Conservation (phyloP, 2,888 invertebrate genomes). For the Incurvaria masculella region DNA sequence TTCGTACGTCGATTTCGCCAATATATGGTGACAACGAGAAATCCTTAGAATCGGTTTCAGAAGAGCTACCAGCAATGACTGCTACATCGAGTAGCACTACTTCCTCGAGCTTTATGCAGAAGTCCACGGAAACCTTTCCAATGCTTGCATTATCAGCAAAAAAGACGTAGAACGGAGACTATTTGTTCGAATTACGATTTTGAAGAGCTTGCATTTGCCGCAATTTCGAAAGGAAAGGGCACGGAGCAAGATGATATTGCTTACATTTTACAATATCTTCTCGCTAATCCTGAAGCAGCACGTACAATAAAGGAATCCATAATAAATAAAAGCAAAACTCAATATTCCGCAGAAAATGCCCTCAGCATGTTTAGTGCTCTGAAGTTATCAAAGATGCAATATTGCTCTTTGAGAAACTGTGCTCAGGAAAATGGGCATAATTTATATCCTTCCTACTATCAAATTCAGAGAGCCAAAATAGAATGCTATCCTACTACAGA, state of each 20-base stretch:
- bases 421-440: neutral
- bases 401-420: neutral
- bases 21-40: no score
- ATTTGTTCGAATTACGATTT: neutral
- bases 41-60: no score
- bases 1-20: no score
- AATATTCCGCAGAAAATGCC: neutral
- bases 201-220: neutral
- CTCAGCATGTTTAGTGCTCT: neutral
- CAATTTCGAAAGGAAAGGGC: neutral
- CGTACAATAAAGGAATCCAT: neutral
- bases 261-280: neutral
- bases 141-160: no score
- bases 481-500: neutral
- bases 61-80: no score
- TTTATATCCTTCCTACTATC: neutral
- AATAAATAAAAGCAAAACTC: neutral
- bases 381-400: neutral
- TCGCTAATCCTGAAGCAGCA: neutral
- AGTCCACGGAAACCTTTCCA: no score
- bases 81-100: no score
- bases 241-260: neutral
- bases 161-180: no score
- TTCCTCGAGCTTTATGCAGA: no score
- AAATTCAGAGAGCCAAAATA: neutral